phyloP scores from a whole-genome alignment of 2,113 vertebrate genomes.

The Actenoides lindsayi region DNA sequence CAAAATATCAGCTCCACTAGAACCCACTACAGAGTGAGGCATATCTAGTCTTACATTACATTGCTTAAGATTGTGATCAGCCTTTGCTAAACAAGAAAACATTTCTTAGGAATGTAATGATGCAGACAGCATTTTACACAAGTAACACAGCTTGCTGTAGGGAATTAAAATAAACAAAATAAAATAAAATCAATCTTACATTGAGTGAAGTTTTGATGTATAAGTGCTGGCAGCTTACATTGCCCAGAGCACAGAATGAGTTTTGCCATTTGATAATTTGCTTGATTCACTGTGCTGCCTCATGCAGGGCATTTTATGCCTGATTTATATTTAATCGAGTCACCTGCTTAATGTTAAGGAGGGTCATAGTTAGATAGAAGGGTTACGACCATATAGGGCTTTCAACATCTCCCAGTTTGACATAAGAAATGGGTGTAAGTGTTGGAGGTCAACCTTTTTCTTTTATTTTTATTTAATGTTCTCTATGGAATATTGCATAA shows the following conservation, averaged over 20 bases:
- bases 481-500: constrained; percentile 67
- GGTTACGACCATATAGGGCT: constrained; percentile 66
- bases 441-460: constrained; percentile 62
- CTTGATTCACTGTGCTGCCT: constrained; percentile 79
- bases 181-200: constrained; percentile 85
- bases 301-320: constrained; percentile 80
- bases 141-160: constrained; percentile 75
- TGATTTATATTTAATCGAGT: constrained; percentile 84
- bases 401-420: constrained; percentile 69
- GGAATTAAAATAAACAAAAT: constrained; percentile 87
- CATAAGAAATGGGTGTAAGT: constrained; percentile 64
- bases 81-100: constrained; percentile 34
- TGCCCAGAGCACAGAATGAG: constrained; percentile 80
- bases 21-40: neutral
- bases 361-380: constrained; percentile 75
- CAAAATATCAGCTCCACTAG: constrained; percentile 12
- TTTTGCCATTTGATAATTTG: constrained; percentile 82
- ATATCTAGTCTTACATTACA: neutral
- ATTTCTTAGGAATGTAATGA: constrained; percentile 78
- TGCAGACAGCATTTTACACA: constrained; percentile 73
- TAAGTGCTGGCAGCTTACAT: constrained; percentile 81
- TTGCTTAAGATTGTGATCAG: neutral
- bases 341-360: constrained; percentile 82
- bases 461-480: constrained; percentile 74
- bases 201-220: constrained; percentile 87